Base-by-base conservation (phyloP, 2,888 invertebrate species). In the Chrysomela aeneicollis region DNA sequence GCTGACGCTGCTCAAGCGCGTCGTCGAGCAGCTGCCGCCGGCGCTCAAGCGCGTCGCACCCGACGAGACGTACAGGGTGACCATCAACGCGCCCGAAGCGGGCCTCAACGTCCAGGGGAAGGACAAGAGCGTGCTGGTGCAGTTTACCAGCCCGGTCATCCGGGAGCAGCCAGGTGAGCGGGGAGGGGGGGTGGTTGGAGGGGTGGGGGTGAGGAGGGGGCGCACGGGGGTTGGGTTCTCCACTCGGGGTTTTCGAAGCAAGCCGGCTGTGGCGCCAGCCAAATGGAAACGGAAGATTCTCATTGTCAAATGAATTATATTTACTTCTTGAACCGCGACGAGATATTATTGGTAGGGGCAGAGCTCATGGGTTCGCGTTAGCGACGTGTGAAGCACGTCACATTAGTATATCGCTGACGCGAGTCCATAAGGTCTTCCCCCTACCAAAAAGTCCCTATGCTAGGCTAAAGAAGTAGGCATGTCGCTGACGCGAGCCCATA, bases 111-210 rank as follows among this genome's bases (percentile, higher is more conserved):
- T 97, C 59, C 87, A 90, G n/a, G 92, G 92, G 76, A 91, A 90
- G 66, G 84, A 86, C 57, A 91, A 94, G 63, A 87, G 88, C 59
- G 96, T 97, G 71, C 90, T 92, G 71, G 93, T 98, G 68, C 92
- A 94, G 68, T 87, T 98, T 69, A 97, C 98, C 57, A 97, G 97
- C 70, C 96, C 97, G 52, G 87, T 96, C 59, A 92, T 97, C 89
- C 89, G 97, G 67, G 97, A 97, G 82, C 66, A 62, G 62, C 88
- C 91, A 82, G 89, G 88, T 88, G 78, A 84, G 70, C 58, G 69
- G 67, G 19, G 10, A 10, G 26, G n/a, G 12, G 32, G 55, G 32
- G 26, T 26, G 4, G 26, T 6, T n/a, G n/a, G 21, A 22, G 17
- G 9, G 15, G 55, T 18, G 12, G 10, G 32, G 30, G 22, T 8